Conservation (phyloP, 2,888 invertebrate genomes). For the Polymixis flavicincta region DNA sequence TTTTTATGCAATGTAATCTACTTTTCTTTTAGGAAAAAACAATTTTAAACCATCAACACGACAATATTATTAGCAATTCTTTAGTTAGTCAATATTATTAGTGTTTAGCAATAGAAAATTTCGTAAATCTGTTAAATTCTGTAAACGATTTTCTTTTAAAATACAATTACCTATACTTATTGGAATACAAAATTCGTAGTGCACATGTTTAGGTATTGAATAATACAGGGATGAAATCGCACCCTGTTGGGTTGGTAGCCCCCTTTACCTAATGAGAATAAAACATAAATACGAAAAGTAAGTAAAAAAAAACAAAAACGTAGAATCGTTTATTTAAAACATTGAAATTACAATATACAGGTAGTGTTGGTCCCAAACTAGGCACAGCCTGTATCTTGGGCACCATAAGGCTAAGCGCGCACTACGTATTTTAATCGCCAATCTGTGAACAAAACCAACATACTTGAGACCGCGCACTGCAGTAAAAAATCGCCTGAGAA, state of each 20-base stretch:
- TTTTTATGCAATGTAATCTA: conserved; percentile 27
- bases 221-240: conserved; percentile 15
- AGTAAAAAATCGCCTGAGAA: too few species aligned
- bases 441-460: too few species aligned
- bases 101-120: conserved; percentile 8
- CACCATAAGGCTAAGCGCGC: too few species aligned
- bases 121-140: background rate
- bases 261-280: too few species aligned
- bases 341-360: too few species aligned
- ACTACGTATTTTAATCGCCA: too few species aligned
- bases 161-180: background rate
- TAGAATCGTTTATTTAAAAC: too few species aligned
- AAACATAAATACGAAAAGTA: too few species aligned
- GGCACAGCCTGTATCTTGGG: too few species aligned
- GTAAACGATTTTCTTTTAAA: conserved; percentile 5
- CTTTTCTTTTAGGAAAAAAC: conserved; percentile 6
- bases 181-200: conserved; percentile 3
- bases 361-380: too few species aligned
- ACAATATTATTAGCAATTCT: conserved; percentile 12
- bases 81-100: conserved; percentile 28
- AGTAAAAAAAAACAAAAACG: too few species aligned
- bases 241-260: conserved; percentile 3
- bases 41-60: conserved; percentile 3
- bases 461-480: too few species aligned
- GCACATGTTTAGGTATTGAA: background rate